Evolutionary conservation across 2,113 vertebrate genomes (phyloP).

Genomic region (Sardina pilchardus): DNA sequence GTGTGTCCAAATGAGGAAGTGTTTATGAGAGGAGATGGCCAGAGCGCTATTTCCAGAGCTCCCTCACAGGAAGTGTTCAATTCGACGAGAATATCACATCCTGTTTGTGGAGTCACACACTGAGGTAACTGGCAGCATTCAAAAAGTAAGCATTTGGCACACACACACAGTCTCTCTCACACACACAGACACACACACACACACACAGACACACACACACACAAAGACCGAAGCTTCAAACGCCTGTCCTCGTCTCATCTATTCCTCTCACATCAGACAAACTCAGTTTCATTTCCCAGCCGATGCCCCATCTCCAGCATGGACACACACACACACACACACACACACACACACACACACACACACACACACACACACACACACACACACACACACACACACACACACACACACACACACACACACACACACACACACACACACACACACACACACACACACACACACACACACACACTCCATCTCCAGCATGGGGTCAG

Average conservation of each 20-base stretch:
- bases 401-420: too few species aligned
- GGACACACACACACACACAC: too few species aligned
- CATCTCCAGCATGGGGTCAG: slow-evolving; percentile 37
- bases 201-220: background rate
- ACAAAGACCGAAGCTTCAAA: background rate
- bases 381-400: too few species aligned
- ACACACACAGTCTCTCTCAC: background rate
- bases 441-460: too few species aligned
- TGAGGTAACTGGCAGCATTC: background rate
- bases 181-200: background rate
- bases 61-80: background rate
- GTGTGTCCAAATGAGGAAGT: background rate
- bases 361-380: too few species aligned
- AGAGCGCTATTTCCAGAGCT: background rate
- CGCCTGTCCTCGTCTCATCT: slow-evolving; percentile 3
- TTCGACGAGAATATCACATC: background rate
- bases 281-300: slow-evolving; percentile 23
- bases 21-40: background rate
- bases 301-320: slow-evolving; percentile 40
- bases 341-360: too few species aligned
- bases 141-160: background rate
- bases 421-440: too few species aligned
- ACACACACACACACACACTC: too few species aligned
- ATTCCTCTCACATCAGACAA: slow-evolving; percentile 23
- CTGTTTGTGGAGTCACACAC: background rate